Base-by-base conservation (phyloP, 2,797 vertebrate genomes). In the Triplophysa bombifrons region DNA sequence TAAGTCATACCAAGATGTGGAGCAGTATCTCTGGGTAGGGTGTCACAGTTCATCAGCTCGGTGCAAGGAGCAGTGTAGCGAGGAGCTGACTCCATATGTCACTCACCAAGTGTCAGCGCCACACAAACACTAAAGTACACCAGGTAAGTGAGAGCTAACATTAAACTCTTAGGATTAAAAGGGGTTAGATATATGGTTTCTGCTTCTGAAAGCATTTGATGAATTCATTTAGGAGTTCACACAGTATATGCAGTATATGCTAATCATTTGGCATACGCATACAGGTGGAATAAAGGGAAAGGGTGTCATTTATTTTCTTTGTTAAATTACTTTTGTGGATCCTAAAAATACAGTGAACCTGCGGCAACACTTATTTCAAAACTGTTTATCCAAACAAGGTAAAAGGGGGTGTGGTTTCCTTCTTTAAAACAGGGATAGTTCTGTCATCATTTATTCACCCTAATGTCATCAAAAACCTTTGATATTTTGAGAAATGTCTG, bases 41-140 rank as follows among this genome's bases (percentile, higher is more conserved):
- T 53, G 51, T 66, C 72, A 82, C 41, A 68, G 72, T 66, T 75
- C 80, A 73, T 79, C 63, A 75, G 76, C 41, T 65, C 14, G 34
- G 55, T 66, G 72, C 68, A 22, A 63, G 53, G 50, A 70, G 67
- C 51, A 51, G 58, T 25, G 53, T 74, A 1, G 16, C 20, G 11
- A 17, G 56, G 69, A 73, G 55, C 64, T 80, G 84, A 78, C 79
- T 53, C 65, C 72, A 69, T 75, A 58, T 60, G 58, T 84, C 80
- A 63, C 66, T 83, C 82, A 76, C 72, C 72, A 70, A 76, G 55
- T 7, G 3, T 81, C 80, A 84, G 76, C 82, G 79, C 30, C 20
- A 50, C 53, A 63, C 5, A 53, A 55, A 68, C 51, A n/a, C 50
- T 64, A 19, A 67, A 76, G 46, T 22, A 30, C 48, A 51, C 60